Conservation (phyloP, 2,888 invertebrate species). For the Zygogramma bicolorata region DNA sequence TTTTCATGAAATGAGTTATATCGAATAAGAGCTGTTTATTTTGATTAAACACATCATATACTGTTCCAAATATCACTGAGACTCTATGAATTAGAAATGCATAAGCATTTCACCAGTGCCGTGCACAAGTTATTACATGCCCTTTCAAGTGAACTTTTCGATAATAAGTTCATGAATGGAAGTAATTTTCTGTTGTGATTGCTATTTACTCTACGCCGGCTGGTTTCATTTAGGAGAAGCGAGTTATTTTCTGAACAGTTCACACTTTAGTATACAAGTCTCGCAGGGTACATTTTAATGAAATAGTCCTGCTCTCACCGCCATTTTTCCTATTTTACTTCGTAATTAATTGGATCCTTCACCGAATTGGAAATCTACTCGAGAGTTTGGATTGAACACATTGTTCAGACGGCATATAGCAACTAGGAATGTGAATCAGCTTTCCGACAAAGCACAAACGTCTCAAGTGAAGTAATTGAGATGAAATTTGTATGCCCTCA, state of each 20-base stretch:
- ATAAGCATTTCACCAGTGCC: no score
- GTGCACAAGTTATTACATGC: not conserved
- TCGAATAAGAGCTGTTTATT: no score
- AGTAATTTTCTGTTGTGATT: slow-evolving; percentile 27
- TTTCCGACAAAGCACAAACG: no score
- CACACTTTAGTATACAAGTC: not conserved
- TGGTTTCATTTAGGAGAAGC: slow-evolving; percentile 22
- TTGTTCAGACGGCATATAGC: not conserved
- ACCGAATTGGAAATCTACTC: not conserved
- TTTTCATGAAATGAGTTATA: no score
- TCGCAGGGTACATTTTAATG: not conserved
- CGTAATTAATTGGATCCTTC: not conserved
- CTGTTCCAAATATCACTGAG: no score
- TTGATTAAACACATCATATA: no score
- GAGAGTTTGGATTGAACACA: not conserved
- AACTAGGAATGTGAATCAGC: no score
- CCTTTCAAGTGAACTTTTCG: not conserved
- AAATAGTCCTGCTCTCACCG: not conserved
- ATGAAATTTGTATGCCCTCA: no score
- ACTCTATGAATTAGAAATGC: no score
- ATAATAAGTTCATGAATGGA: slow-evolving; percentile 17
- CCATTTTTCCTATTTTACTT: not conserved
- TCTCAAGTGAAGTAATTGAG: no score
- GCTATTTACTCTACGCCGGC: slow-evolving; percentile 27
- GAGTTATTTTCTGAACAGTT: slow-evolving; percentile 5